These are phyloP conservation scores for Drosophila quinaria DNA, from an alignment of 2,888 invertebrate species.

Conservation along the genomic window DNA sequence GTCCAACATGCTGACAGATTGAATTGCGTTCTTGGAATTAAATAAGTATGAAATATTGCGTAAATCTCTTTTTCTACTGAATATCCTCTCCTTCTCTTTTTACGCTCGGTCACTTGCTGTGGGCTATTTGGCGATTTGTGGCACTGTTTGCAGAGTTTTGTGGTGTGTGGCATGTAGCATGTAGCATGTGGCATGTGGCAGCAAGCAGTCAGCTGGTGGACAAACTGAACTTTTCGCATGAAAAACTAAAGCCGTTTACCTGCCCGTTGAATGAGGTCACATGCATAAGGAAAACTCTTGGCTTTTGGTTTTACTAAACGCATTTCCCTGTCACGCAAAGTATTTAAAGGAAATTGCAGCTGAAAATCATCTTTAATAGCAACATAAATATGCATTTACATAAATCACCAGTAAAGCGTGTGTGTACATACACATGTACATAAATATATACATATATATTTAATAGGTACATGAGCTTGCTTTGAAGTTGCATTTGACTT, in stretches of 20 bases:
- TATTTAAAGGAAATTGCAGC: slow-evolving; percentile 24
- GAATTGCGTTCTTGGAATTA: slow-evolving; percentile 5
- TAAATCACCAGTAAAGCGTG: not conserved
- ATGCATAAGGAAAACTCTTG: slow-evolving; percentile 2
- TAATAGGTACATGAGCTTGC: not conserved
- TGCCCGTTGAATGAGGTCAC: not conserved
- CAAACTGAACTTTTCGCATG: slow-evolving; percentile 25
- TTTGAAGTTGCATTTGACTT: slow-evolving; percentile 39
- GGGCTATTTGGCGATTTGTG: slow-evolving; percentile 46
- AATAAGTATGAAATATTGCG: slow-evolving; percentile 4
- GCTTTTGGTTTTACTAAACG: slow-evolving; percentile 17
- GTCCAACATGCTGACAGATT: not conserved
- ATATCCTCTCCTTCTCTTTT: not conserved
- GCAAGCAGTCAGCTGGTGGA: not conserved
- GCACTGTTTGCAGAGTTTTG: slow-evolving; percentile 15
- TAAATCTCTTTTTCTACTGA: not conserved
- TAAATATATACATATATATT: not conserved
- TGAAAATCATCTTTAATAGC: slow-evolving; percentile 17
- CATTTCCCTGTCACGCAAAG: not conserved
- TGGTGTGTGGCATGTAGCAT: slow-evolving; percentile 2
- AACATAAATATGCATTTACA: slow-evolving; percentile 18
- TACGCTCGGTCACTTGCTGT: slow-evolving; percentile 23
- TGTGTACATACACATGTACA: not conserved
- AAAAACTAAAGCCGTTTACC: slow-evolving; percentile 31
- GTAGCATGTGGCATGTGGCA: not conserved